Evolutionary conservation across 2,113 vertebrate genomes (phyloP).

Genomic region (Pyxicephalus adspersus): DNA sequence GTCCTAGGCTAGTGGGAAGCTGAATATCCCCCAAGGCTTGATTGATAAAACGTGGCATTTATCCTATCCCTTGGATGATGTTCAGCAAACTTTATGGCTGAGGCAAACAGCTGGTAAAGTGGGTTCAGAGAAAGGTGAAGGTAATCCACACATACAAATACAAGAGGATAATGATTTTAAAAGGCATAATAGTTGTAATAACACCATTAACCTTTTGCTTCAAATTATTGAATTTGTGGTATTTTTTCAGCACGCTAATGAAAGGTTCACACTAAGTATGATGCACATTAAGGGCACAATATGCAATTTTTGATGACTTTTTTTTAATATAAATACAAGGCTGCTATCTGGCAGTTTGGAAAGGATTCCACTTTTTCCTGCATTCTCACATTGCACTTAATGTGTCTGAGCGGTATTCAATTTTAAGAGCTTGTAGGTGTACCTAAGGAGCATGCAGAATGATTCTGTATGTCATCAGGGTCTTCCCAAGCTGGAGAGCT

Average conservation of each 20-base stretch:
- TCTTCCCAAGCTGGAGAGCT: background rate
- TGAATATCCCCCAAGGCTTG: slow-evolving; percentile 88
- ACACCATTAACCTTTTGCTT: slow-evolving; percentile 91
- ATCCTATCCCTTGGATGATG: slow-evolving; percentile 86
- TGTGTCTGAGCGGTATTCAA: slow-evolving; percentile 40
- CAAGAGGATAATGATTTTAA: slow-evolving; percentile 91
- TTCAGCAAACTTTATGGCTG: slow-evolving; percentile 91
- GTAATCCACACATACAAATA: slow-evolving; percentile 93
- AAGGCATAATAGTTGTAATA: slow-evolving; percentile 90
- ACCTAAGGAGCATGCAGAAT: slow-evolving; percentile 7
- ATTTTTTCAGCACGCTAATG: slow-evolving; percentile 72
- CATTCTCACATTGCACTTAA: slow-evolving; percentile 43
- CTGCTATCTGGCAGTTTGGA: slow-evolving; percentile 49
- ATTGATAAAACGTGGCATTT: slow-evolving; percentile 92
- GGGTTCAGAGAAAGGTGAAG: slow-evolving; percentile 97
- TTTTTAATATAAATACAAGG: slow-evolving; percentile 49
- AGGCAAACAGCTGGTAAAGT: slow-evolving; percentile 91
- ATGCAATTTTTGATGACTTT: slow-evolving; percentile 63
- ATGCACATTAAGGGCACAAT: slow-evolving; percentile 61
- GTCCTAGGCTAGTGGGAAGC: slow-evolving; percentile 73
- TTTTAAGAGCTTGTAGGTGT: slow-evolving; percentile 34
- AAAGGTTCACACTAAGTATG: slow-evolving; percentile 70
- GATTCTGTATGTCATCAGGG: background rate
- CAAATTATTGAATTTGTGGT: slow-evolving; percentile 76
- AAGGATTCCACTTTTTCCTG: slow-evolving; percentile 42